A percentile compares a stretch with the other conserved stretches of the same genome.
Conservation (phyloP, 2,888 invertebrate genomes). For the Anthrax anthrax region DNA sequence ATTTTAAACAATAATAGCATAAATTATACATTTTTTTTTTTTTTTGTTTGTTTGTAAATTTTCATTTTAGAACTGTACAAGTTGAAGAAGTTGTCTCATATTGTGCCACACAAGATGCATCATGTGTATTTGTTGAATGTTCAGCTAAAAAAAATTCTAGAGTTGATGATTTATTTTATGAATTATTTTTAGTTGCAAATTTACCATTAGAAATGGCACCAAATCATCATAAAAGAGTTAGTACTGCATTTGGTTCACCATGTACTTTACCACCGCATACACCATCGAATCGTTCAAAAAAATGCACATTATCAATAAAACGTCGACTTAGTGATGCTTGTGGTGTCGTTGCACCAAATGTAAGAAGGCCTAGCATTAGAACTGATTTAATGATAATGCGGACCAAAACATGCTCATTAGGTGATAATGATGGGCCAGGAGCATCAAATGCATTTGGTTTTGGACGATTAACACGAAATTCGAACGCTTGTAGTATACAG, state of each 20-base stretch:
- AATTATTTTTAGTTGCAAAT: constrained; percentile 68
- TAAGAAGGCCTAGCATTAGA: constrained; percentile 70
- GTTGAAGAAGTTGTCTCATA: constrained; percentile 65
- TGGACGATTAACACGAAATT: constrained; percentile 37
- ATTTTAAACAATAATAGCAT: no score
- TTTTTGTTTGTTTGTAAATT: background rate
- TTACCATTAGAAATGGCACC: constrained; percentile 81
- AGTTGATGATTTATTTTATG: constrained; percentile 73
- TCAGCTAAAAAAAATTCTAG: constrained; percentile 69
- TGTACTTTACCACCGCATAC: constrained; percentile 57
- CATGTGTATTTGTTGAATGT: constrained; percentile 67
- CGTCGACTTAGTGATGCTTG: constrained; percentile 73
- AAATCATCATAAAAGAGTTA: constrained; percentile 69
- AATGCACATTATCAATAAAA: constrained; percentile 67
- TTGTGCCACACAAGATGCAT: constrained; percentile 58
- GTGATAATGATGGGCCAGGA: constrained; percentile 47
- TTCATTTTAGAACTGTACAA: constrained; percentile 49
- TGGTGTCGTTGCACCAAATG: constrained; percentile 79
- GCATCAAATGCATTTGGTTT: constrained; percentile 40
- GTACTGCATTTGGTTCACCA: constrained; percentile 60
- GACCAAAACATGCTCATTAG: constrained; percentile 62
- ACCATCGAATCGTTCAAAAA: constrained; percentile 50
- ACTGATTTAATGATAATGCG: constrained; percentile 81
- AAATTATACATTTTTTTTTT: background rate
- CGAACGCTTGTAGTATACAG: constrained; percentile 38